Conservation (phyloP, 2,888 invertebrate genomes). For the Acleris cristana region DNA sequence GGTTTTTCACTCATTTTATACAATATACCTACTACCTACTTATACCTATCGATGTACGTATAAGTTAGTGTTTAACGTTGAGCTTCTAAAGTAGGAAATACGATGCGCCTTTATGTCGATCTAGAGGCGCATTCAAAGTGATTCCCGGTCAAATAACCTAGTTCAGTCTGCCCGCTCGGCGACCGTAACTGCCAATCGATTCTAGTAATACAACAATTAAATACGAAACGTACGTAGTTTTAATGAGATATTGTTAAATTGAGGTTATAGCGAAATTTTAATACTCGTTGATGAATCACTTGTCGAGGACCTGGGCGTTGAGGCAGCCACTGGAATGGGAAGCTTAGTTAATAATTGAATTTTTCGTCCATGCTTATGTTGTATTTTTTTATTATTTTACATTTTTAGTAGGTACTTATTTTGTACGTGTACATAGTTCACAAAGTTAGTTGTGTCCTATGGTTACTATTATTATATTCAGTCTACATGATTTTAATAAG, state of each 20-base stretch:
- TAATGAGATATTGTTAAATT: slow-evolving; percentile 76
- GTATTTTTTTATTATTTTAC: slow-evolving; percentile 1
- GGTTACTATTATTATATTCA: neutral
- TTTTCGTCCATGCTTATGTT: slow-evolving; percentile 9
- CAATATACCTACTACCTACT: slow-evolving; percentile 68
- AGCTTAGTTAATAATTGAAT: slow-evolving; percentile 45
- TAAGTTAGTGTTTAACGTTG: slow-evolving; percentile 74
- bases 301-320: slow-evolving; percentile 56
- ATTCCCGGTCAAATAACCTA: slow-evolving; percentile 43
- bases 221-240: slow-evolving; percentile 71
- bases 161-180: slow-evolving; percentile 51
- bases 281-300: slow-evolving; percentile 75
- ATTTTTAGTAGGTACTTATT: slow-evolving; percentile 2
- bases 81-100: slow-evolving; percentile 76
- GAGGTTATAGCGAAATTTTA: slow-evolving; percentile 80
- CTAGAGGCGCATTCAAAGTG: slow-evolving; percentile 55
- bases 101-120: slow-evolving; percentile 44
- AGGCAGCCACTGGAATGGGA: slow-evolving; percentile 49
- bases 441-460: neutral
- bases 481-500: neutral
- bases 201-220: slow-evolving; percentile 61
- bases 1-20: slow-evolving; percentile 84
- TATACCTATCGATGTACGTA: slow-evolving; percentile 70
- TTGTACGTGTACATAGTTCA: neutral
- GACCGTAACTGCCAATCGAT: slow-evolving; percentile 75